These are phyloP conservation scores for Chloromyia formosa DNA, from an alignment of 2,888 invertebrate species.

Conservation along the genomic window DNA sequence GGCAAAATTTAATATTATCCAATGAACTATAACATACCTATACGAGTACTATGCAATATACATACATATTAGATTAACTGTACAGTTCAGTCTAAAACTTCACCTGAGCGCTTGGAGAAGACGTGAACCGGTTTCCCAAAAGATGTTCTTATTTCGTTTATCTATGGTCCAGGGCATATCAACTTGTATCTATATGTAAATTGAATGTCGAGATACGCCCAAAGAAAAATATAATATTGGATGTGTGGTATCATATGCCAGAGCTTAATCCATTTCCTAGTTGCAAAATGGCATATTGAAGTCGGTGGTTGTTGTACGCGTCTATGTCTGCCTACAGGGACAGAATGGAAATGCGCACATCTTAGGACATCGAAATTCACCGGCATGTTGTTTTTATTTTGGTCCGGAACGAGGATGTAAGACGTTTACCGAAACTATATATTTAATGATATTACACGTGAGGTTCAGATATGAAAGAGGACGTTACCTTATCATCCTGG, in stretches of 20 bases:
- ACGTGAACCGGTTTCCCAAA: conserved; percentile 12
- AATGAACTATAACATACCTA: background rate
- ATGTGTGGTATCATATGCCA: conserved; percentile 45
- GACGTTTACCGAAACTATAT: conserved; percentile 40
- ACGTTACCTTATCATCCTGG: conserved; percentile 38
- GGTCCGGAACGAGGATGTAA: conserved; percentile 31
- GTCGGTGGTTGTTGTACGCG: background rate
- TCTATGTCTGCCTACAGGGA: conserved; percentile 14
- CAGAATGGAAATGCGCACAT: background rate
- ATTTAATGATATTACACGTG: conserved; percentile 44
- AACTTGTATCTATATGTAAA: conserved; percentile 27
- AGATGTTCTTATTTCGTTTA: background rate
- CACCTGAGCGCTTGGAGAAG: background rate
- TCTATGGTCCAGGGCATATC: conserved; percentile 2
- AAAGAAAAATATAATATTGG: conserved; percentile 37
- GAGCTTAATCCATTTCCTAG: conserved; percentile 50
- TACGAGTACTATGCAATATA: background rate
- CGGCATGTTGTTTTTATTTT: conserved; percentile 32
- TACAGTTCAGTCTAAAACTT: background rate
- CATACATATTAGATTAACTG: background rate
- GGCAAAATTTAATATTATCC: conserved; percentile 20
- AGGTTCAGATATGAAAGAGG: conserved; percentile 42
- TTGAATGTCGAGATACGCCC: conserved; percentile 40
- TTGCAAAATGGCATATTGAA: conserved; percentile 46
- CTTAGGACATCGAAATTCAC: conserved; percentile 3